phyloP scores from a whole-genome alignment of 2,113 vertebrate species.

The Sturnira hondurensis region DNA sequence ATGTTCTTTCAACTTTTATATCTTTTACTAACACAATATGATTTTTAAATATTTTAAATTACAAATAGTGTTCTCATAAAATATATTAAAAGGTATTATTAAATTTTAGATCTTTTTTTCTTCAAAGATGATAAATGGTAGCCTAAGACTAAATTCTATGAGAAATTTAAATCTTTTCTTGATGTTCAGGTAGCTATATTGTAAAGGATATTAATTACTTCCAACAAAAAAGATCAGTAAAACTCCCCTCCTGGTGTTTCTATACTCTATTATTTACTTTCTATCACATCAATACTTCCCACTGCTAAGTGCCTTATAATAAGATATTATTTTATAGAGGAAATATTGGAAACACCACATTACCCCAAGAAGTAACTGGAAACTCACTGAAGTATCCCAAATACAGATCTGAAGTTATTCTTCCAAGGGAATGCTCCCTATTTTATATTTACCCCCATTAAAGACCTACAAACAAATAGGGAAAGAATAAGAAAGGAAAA shows the following conservation, averaged over 20 bases:
- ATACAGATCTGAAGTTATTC: neutral
- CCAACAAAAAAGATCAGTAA: neutral
- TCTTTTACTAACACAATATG: neutral
- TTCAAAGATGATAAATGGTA: neutral
- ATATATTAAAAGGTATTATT: neutral
- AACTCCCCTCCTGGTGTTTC: neutral
- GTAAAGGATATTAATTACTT: neutral
- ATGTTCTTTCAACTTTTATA: conserved; percentile 1
- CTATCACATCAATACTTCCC: neutral
- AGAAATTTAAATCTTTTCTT: neutral
- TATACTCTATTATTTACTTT: neutral
- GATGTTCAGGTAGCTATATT: neutral
- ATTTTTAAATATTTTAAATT: conserved; percentile 24
- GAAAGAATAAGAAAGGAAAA: too few relatives aligned
- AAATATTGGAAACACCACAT: neutral
- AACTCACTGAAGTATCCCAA: neutral
- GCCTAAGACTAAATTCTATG: neutral
- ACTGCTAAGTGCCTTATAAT: neutral
- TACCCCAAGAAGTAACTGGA: neutral
- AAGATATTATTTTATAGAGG: neutral
- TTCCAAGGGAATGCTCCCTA: neutral
- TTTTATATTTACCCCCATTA: neutral
- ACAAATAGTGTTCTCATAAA: neutral
- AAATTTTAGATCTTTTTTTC: neutral
- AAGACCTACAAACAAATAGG: neutral